These are phyloP conservation scores for Corythornis leucogaster DNA, from an alignment of 2,797 vertebrate genomes.

Conservation along the genomic window DNA sequence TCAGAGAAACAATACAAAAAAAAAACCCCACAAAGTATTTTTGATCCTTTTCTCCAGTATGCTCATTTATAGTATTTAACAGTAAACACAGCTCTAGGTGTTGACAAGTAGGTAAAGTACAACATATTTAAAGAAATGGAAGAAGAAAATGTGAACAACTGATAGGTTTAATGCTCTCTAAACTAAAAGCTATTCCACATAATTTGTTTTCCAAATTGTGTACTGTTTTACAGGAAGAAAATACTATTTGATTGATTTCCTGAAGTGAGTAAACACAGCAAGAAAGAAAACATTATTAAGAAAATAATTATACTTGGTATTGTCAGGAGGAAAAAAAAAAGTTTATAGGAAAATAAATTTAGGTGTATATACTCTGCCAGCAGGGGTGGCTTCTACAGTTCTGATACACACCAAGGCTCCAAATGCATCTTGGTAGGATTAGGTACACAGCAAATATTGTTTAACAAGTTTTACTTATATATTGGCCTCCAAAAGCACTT, in stretches of 20 bases:
- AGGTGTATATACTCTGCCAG: not conserved
- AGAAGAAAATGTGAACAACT: not conserved
- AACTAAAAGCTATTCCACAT: not conserved
- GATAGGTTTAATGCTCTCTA: not conserved
- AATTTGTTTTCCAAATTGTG: not conserved
- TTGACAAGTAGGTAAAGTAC: not conserved
- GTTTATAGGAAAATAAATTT: not conserved
- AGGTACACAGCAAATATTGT: not conserved
- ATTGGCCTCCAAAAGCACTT: not conserved
- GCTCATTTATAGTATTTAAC: not conserved
- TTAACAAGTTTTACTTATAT: not conserved
- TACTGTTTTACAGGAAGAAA: not conserved
- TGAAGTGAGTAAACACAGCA: not conserved
- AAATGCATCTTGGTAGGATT: not conserved
- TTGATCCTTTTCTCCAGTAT: not conserved
- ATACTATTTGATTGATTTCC: not conserved
- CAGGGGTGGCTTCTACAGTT: not conserved
- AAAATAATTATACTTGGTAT: not conserved
- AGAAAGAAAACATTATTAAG: not conserved
- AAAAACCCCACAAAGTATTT: not conserved
- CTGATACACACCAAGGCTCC: not conserved
- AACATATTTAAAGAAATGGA: not conserved
- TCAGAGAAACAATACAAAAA: not conserved
- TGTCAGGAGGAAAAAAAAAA: not conserved
- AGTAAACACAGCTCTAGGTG: not conserved